phyloP scores from a whole-genome alignment of 2,113 vertebrate species.

The Dasypus novemcinctus region DNA sequence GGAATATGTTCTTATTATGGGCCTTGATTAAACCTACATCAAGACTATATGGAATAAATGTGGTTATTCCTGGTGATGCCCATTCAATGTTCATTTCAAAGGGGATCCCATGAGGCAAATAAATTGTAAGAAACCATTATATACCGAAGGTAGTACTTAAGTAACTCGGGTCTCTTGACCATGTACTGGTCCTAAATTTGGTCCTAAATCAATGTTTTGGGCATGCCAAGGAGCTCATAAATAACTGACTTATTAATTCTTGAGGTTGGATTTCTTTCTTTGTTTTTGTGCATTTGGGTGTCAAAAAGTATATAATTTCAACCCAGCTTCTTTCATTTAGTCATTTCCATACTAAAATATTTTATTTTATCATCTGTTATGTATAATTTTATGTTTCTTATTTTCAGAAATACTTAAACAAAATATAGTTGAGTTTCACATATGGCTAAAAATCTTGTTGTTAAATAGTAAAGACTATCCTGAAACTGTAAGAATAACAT shows the following conservation, averaged over 20 bases:
- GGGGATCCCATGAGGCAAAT: background rate
- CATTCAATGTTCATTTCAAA: slow-evolving; percentile 22
- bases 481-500: background rate
- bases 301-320: background rate
- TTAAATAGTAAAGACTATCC: background rate
- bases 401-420: slow-evolving; percentile 16
- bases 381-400: background rate
- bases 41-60: slow-evolving; percentile 46
- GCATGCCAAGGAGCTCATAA: background rate
- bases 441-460: background rate
- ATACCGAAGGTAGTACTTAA: background rate
- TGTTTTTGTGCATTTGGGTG: background rate
- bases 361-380: background rate
- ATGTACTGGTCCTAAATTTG: background rate
- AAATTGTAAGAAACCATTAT: background rate
- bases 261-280: background rate
- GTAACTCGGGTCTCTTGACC: background rate
- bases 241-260: background rate
- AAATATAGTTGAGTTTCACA: background rate
- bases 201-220: slow-evolving; percentile 6
- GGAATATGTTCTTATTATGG: slow-evolving; percentile 77
- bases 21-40: slow-evolving; percentile 77
- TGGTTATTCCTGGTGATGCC: background rate
- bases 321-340: background rate
- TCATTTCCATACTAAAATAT: background rate